Conservation (phyloP, 1,140 invertebrate species). For the Atta cephalotes region DNA sequence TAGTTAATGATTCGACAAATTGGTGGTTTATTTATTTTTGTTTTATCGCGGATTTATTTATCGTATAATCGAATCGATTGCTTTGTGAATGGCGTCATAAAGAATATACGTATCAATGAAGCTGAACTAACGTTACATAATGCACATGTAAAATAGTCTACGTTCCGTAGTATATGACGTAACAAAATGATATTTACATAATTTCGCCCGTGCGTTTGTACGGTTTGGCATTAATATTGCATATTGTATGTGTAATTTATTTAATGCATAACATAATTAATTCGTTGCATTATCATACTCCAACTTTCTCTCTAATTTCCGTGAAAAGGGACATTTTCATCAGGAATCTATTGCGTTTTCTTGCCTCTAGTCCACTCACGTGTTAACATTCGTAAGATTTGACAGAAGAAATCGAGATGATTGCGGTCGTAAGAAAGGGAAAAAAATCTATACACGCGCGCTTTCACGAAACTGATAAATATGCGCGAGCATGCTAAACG, state of each 20-base stretch:
- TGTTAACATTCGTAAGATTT: background rate
- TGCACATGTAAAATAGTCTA: slow-evolving; percentile 39
- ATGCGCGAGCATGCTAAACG: slow-evolving; percentile 49
- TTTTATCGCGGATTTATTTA: slow-evolving; percentile 44
- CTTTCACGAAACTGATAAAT: slow-evolving; percentile 26
- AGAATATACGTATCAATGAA: slow-evolving; percentile 53
- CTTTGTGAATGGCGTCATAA: slow-evolving; percentile 14
- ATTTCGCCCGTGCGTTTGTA: slow-evolving; percentile 26
- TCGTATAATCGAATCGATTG: background rate
- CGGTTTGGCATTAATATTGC: background rate
- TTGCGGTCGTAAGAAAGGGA: background rate
- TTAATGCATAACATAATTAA: background rate
- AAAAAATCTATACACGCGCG: background rate
- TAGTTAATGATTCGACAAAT: slow-evolving; percentile 51
- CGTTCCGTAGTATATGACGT: slow-evolving; percentile 33
- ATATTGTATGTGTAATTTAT: background rate
- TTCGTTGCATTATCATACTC: background rate
- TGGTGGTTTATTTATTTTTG: slow-evolving; percentile 56
- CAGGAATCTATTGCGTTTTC: background rate
- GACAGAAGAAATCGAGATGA: background rate
- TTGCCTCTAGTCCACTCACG: background rate
- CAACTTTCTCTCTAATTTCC: background rate
- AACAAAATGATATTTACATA: slow-evolving; percentile 40
- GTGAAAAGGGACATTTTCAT: background rate
- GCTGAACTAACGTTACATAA: slow-evolving; percentile 47